Percentiles rank a stretch among this genome's conserved stretches.
Evolutionary conservation across 2,797 vertebrate genomes (phyloP).

Genomic region (Chaetophractus vellerosus): DNA sequence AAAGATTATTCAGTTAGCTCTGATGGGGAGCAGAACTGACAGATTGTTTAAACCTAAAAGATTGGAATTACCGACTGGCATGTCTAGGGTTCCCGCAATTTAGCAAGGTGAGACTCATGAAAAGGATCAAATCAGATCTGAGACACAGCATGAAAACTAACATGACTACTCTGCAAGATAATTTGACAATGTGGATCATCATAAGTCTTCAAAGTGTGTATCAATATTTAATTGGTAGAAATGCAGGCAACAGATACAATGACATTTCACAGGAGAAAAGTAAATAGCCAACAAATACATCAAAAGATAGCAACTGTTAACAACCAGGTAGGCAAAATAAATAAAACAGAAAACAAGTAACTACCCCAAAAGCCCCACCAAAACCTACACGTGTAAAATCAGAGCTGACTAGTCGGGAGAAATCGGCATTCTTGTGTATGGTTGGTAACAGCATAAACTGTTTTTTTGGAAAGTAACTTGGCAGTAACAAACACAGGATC

Average conservation of each 20-base stretch:
- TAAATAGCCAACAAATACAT: constrained; percentile 2
- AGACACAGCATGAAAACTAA: neutral
- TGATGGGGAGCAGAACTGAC: neutral
- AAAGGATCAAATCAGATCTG: neutral
- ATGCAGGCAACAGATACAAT: neutral
- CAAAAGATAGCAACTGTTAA: constrained; percentile 2
- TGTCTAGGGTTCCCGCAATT: neutral
- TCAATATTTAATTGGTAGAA: constrained; percentile 37
- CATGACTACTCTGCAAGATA: neutral
- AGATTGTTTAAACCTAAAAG: neutral
- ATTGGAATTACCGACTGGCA: neutral
- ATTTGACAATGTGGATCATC: neutral
- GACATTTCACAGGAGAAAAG: neutral
- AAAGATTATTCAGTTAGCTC: neutral
- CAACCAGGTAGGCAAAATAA: constrained; percentile 23
- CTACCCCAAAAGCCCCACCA: neutral
- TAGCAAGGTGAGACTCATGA: constrained; percentile 1
- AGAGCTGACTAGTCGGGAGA: neutral
- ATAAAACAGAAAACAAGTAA: neutral
- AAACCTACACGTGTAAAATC: neutral
- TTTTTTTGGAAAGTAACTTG: constrained; percentile 1
- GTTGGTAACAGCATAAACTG: neutral
- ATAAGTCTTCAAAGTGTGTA: neutral
- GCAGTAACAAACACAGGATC: neutral
- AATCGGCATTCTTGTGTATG: neutral